Base-by-base conservation (phyloP, 2,888 invertebrate genomes). In the Amphipyra tragopoginis region DNA sequence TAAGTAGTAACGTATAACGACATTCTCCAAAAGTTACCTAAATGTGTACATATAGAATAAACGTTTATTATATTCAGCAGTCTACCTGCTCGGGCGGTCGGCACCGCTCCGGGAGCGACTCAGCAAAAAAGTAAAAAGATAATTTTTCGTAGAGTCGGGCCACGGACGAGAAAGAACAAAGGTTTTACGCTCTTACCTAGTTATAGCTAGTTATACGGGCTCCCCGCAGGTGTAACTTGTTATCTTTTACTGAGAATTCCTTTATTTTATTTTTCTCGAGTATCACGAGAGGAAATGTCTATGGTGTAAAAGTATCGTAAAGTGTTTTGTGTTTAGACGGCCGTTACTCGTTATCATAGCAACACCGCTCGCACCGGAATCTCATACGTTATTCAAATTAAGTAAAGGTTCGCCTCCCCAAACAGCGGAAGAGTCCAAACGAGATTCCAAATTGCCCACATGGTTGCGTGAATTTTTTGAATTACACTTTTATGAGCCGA, bases 51-150 rank as follows among this genome's bases (percentile, higher is more conserved):
- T 85, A 80, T 79, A 82, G 78, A 67, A 82, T 80, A 80, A 86
- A 81, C 83, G 84, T 85, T 82, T 89, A 90, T 90, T 90, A 89
- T 90, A 89, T 87, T 85, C 86, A 86, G 86, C 85, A 84, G 85
- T 85, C 88, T 93, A 93, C 93, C 93, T 93, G 93, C 88, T 86
- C 89, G 83, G 82, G 78, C 83, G 84, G 89, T 82, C 83, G 86
- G 86, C 85, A 64, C 76, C 82, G 88, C 85, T 79, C 75, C 82
- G 87, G 86, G 86, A 86, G 86, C 89, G 85, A 88, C 87, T 89
- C 89, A 80, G 90, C 91, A 92, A 92, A 93, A 89, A 92, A 89
- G 87, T 86, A 91, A 93, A 93, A 92, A 92, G 91, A 91, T 90
- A 92, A 91, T 91, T 91, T 92, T 93, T 89, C 89, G 93, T 88